Base-by-base conservation (phyloP, 1,140 invertebrate species). In the Diabrotica undecimpunctata region DNA sequence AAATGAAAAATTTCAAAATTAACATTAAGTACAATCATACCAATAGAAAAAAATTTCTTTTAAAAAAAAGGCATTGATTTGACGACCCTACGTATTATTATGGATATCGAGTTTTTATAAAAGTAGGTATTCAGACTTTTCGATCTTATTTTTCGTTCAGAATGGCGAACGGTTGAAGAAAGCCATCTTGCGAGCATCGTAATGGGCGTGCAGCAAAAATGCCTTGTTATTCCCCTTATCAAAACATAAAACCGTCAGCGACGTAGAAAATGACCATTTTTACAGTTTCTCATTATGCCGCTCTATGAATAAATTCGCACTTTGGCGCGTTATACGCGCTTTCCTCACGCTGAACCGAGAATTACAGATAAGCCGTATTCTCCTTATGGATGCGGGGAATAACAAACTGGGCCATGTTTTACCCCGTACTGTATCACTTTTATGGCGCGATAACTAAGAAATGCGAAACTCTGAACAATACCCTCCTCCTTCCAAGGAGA, bases 241-340 rank as follows among this genome's bases (percentile, higher is more conserved):
- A 80, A 80, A 80, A 79, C 78, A 77, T 79, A 80, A 80, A 80
- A 78, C 73, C 77, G 72, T 74, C 73, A 75, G 64, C 72, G 66
- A 68, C 71, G 68, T 68, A 67, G 77, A 74, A 80, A 81, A 81
- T 79, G 79, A 77, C 75, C 79, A 81, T 80, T 81, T 81, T 80
- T 80, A 80, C 80, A 78, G 78, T 80, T 81, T 81, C 79, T 81
- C 79, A 81, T 81, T 81, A 81, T 79, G 77, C 74, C 74, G 75
- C 71, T 79, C 80, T 79, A 81, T 80, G 79, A 80, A 81, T 81
- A 81, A 81, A 81, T 81, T 81, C 77, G 78, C 79, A 81, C 79
- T 81, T 79, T 77, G 68, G 67, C 67, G 75, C 70, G 71, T 74
- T 74, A 71, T 68, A 70, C 68, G 67, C 69, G 69, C 64, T 60